A percentile compares a stretch with the other conserved stretches of the same genome.
Evolutionary conservation across 2,113 vertebrate genomes (phyloP).

Genomic region (Mus spicilegus): DNA sequence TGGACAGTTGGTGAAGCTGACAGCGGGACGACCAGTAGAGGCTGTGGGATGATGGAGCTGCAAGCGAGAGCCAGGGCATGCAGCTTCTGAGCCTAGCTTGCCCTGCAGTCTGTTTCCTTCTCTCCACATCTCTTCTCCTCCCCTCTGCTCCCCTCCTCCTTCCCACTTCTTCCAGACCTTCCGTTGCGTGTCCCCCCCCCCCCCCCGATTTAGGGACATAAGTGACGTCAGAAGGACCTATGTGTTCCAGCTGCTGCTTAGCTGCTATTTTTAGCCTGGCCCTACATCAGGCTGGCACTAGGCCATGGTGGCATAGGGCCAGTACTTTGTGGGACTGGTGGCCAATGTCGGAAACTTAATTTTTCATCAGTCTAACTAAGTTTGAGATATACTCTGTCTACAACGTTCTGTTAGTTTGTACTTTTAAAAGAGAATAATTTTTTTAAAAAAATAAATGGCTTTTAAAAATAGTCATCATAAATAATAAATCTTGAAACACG

Average conservation of each 20-base stretch:
- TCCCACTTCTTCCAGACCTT: neutral
- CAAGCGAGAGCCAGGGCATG: neutral
- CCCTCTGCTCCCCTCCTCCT: neutral
- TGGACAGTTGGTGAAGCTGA: neutral
- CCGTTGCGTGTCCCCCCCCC: neutral
- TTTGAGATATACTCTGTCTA: conserved; percentile 3
- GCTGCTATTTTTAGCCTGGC: conserved; percentile 78
- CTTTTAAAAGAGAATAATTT: conserved; percentile 29
- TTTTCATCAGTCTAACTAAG: conserved; percentile 64
- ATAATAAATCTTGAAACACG: neutral
- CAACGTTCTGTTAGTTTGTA: neutral
- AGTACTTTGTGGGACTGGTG: conserved; percentile 66
- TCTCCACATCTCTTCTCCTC: too few relatives aligned
- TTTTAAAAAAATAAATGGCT: neutral
- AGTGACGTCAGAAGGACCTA: conserved; percentile 73
- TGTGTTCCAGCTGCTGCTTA: conserved; percentile 77
- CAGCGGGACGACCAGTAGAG: neutral
- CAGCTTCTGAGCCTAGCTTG: neutral
- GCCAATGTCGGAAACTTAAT: conserved; percentile 67
- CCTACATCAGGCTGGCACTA: conserved; percentile 70
- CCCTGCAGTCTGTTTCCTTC: neutral
- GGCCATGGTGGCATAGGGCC: conserved; percentile 73
- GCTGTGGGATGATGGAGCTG: neutral
- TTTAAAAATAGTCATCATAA: conserved; percentile 37
- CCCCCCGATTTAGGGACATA: conserved; percentile 60